A percentile compares a stretch with the other conserved stretches of the same genome.
Conservation (phyloP, 2,113 vertebrate genomes). For the Crotalus viridis region DNA sequence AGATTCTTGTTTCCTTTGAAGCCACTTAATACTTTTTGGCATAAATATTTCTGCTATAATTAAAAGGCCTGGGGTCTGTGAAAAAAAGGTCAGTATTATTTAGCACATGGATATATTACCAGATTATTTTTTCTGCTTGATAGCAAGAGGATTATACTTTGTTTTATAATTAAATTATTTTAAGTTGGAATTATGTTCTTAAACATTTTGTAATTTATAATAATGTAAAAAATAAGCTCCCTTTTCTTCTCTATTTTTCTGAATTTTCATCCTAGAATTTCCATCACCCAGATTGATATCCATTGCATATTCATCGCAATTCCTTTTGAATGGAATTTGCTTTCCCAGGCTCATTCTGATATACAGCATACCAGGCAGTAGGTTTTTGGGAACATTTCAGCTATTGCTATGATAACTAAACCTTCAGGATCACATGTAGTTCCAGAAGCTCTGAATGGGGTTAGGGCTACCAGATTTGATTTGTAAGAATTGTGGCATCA, state of each 20-base stretch:
- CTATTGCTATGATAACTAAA: not conserved
- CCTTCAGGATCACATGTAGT: not conserved
- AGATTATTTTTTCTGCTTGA: not conserved
- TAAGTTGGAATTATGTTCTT: conserved; percentile 19
- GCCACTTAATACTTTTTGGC: not conserved
- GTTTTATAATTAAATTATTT: not conserved
- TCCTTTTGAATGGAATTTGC: not conserved
- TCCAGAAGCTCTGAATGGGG: not conserved
- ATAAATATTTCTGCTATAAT: not conserved
- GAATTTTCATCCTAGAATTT: not conserved
- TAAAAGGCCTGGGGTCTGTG: not conserved
- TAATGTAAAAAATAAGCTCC: not conserved
- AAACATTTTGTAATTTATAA: not conserved
- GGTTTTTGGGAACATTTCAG: not conserved
- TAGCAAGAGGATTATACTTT: not conserved
- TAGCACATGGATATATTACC: not conserved
- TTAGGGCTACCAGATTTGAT: not conserved
- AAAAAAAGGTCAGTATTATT: conserved; percentile 15
- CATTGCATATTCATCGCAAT: not conserved
- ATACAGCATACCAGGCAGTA: not conserved
- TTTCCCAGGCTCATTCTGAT: not conserved
- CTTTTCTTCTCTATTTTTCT: not conserved
- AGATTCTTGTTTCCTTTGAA: not conserved
- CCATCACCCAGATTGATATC: not conserved
- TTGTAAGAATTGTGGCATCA: not conserved